phyloP scores from a whole-genome alignment of 2,888 invertebrate species.

The Lysandra bellargus region DNA sequence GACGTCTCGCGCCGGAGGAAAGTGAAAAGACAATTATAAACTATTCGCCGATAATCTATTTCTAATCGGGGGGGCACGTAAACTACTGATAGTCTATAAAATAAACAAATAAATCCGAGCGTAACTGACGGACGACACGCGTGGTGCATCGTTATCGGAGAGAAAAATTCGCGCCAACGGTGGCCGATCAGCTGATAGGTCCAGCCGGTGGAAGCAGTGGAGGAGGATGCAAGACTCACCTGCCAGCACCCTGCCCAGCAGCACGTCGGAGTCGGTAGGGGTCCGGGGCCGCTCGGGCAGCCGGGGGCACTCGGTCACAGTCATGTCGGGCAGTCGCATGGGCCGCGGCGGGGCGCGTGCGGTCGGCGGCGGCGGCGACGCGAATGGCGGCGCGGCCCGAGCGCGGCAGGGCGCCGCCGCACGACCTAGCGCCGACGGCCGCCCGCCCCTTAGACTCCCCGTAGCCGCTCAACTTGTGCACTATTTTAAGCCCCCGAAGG shows the following conservation, averaged over 20 bases:
- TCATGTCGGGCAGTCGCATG: slow-evolving; percentile 73
- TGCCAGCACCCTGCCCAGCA: slow-evolving; percentile 74
- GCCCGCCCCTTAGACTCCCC: slow-evolving; percentile 47
- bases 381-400: slow-evolving; percentile 71
- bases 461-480: slow-evolving; percentile 22
- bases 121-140: slow-evolving; percentile 3
- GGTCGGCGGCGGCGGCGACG: slow-evolving; percentile 74
- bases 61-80: background rate
- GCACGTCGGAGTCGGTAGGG: slow-evolving; percentile 63
- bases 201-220: background rate
- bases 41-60: slow-evolving; percentile 12
- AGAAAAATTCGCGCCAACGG: slow-evolving; percentile 25
- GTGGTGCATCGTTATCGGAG: slow-evolving; percentile 10
- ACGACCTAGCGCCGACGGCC: slow-evolving; percentile 55
- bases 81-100: background rate
- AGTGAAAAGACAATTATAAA: slow-evolving; percentile 61
- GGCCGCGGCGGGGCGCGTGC: slow-evolving; percentile 69
- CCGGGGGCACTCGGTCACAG: slow-evolving; percentile 71
- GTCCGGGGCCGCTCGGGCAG: slow-evolving; percentile 52
- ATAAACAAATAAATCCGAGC: slow-evolving; percentile 25
- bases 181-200: slow-evolving; percentile 58
- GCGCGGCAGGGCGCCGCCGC: slow-evolving; percentile 62
- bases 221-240: slow-evolving; percentile 54
- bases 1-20: slow-evolving; percentile 57
- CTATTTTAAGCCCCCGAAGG: slow-evolving; percentile 3